These are phyloP conservation scores for Heliconius cydno DNA, from an alignment of 2,888 invertebrate species.

Conservation along the genomic window DNA sequence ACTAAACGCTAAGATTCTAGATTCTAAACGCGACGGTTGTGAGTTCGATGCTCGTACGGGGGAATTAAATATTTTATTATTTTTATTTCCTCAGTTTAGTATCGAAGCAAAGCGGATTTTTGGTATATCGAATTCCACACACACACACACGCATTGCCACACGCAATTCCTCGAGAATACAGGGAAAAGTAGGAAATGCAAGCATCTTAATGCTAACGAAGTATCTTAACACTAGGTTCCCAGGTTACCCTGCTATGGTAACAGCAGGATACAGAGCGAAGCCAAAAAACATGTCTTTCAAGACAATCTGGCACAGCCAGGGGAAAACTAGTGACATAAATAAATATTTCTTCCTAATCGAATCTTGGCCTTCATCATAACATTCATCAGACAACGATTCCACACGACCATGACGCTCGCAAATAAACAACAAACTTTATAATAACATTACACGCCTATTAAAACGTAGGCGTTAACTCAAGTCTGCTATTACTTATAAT, in stretches of 20 bases:
- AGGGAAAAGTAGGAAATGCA: neutral
- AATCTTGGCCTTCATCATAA: neutral
- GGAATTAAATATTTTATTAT: neutral
- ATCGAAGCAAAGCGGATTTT: too few species aligned
- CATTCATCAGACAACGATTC: neutral
- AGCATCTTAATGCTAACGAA: neutral
- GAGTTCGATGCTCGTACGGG: neutral
- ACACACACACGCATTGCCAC: too few species aligned
- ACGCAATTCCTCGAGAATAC: neutral
- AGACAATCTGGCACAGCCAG: neutral
- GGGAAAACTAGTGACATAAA: neutral
- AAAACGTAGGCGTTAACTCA: neutral
- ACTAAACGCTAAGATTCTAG: too few species aligned
- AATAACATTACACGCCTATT: constrained; percentile 3
- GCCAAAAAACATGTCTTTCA: neutral
- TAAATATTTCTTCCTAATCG: neutral
- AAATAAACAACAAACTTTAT: neutral
- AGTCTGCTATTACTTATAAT: neutral
- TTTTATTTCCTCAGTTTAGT: too few species aligned
- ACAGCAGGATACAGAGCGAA: neutral
- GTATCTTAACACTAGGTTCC: neutral
- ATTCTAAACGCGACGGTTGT: neutral
- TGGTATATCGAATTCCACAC: too few species aligned
- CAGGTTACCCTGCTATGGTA: neutral
- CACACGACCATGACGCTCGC: neutral